These are phyloP conservation scores for Paramormyrops kingsleyae DNA, from an alignment of 2,113 vertebrate species.

Conservation along the genomic window DNA sequence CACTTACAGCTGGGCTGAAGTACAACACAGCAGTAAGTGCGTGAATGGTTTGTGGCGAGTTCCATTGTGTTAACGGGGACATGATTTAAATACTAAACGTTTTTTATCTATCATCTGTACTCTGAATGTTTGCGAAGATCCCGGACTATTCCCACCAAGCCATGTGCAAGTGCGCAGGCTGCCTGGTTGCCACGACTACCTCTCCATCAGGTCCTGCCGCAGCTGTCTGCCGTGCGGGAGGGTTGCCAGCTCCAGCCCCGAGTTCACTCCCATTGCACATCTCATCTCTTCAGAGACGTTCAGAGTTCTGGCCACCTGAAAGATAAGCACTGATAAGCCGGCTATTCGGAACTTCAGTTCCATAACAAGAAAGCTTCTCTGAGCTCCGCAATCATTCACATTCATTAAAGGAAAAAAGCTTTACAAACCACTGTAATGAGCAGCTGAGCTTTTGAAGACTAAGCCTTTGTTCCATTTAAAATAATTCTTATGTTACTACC, in stretches of 20 bases:
- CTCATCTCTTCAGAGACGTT: constrained; percentile 76
- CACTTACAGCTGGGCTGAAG: background rate
- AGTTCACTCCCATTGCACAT: constrained; percentile 81
- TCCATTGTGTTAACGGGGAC: background rate
- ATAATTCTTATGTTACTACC: background rate
- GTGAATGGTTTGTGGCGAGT: background rate
- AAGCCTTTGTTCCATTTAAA: background rate
- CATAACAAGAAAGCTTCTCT: background rate
- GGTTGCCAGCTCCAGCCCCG: constrained; percentile 85
- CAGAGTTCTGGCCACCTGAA: constrained; percentile 82
- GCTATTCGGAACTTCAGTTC: background rate
- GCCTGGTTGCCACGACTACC: constrained; percentile 50
- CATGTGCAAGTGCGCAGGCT: background rate
- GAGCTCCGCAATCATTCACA: background rate
- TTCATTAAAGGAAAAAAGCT: background rate
- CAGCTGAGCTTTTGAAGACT: background rate
- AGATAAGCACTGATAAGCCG: background rate
- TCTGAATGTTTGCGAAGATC: background rate
- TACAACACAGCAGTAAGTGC: background rate
- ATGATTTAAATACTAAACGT: background rate
- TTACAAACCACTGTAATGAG: background rate
- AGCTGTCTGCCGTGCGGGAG: constrained; percentile 84
- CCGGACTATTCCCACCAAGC: background rate
- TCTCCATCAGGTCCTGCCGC: constrained; percentile 88
- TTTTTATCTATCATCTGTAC: background rate